Evolutionary conservation across 2,113 vertebrate genomes (phyloP).

Genomic region (Sander lucioperca): DNA sequence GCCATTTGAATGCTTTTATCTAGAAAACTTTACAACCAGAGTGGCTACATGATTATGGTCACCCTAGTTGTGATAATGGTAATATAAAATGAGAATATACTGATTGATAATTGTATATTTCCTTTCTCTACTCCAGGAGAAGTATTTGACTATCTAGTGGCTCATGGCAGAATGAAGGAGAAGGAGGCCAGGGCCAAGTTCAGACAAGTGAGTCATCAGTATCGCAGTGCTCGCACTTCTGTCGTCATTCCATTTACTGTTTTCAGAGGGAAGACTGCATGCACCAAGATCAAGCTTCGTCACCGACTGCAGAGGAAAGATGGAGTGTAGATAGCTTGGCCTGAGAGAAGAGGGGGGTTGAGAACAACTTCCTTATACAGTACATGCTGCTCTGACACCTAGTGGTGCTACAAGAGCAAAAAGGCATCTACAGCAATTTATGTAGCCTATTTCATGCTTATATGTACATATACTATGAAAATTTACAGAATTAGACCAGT

Average conservation of each 20-base stretch:
- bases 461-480: background rate
- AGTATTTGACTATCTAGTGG: slow-evolving; percentile 92
- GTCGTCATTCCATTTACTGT: slow-evolving; percentile 51
- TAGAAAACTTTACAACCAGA: background rate
- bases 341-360: slow-evolving; percentile 3
- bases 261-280: slow-evolving; percentile 64
- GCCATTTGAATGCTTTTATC: background rate
- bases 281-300: slow-evolving; percentile 70
- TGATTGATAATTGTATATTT: slow-evolving; percentile 6
- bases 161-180: slow-evolving; percentile 94
- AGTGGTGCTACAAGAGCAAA: slow-evolving; percentile 60
- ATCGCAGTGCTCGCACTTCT: slow-evolving; percentile 32
- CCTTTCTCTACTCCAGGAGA: slow-evolving; percentile 82
- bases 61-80: background rate
- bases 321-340: slow-evolving; percentile 42
- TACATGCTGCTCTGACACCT: slow-evolving; percentile 73
- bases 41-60: background rate
- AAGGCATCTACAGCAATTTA: background rate
- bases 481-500: slow-evolving; percentile 1
- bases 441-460: background rate
- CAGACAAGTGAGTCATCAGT: slow-evolving; percentile 89
- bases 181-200: slow-evolving; percentile 94
- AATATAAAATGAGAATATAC: background rate
- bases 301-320: slow-evolving; percentile 72
- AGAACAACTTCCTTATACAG: slow-evolving; percentile 6